Percentiles rank a stretch among this genome's conserved stretches.
phyloP scores from a whole-genome alignment of 2,113 vertebrate species.

The Bagarius yarrelli region DNA sequence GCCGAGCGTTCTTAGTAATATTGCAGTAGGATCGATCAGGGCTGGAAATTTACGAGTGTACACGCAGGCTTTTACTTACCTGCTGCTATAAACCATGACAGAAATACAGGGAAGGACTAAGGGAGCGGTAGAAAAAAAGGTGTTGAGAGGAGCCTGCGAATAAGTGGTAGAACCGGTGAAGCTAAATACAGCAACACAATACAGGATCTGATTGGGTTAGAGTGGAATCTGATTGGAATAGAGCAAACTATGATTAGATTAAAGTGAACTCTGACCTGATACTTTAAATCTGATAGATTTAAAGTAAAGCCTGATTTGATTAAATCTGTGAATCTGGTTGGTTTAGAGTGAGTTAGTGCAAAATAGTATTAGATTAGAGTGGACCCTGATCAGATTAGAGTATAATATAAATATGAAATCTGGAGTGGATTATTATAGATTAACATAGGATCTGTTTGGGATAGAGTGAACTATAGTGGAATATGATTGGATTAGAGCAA shows the following conservation, averaged over 20 bases:
- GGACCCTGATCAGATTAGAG: no score
- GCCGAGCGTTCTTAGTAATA: conserved; percentile 29
- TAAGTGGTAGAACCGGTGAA: neutral
- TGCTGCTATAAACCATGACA: neutral
- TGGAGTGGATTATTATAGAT: neutral
- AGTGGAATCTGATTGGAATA: neutral
- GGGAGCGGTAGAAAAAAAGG: neutral
- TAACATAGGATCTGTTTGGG: neutral
- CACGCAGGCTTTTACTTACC: conserved; percentile 29
- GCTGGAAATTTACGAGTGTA: conserved; percentile 26
- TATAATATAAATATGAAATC: no score
- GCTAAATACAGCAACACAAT: no score
- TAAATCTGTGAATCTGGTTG: no score
- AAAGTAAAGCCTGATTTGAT: no score
- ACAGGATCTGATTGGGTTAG: no score
- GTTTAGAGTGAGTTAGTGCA: no score
- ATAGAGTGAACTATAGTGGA: neutral
- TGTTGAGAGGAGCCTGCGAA: neutral
- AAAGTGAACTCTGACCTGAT: no score
- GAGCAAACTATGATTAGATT: no score
- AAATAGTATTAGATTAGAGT: no score
- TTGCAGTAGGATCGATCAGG: conserved; percentile 35
- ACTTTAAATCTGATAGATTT: no score
- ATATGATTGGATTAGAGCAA: no score
- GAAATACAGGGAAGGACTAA: neutral